A percentile compares a stretch with the other conserved stretches of the same genome.
Conservation (phyloP, 2,797 vertebrate genomes). For the Huso huso region DNA sequence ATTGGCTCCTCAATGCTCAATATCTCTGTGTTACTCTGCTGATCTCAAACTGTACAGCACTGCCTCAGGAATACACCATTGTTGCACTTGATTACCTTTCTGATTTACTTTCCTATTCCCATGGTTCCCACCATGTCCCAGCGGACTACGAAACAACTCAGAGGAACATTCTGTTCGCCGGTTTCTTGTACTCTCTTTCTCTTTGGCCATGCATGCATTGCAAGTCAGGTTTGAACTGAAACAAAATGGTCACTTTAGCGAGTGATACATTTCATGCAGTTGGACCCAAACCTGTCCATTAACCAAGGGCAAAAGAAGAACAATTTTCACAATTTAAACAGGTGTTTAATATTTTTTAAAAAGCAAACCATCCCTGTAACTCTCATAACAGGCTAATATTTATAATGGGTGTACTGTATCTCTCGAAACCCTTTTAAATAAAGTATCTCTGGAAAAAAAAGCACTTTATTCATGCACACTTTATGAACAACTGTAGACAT, state of each 20-base stretch:
- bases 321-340: slow-evolving; percentile 19
- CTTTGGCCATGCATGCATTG: slow-evolving; percentile 40
- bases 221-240: slow-evolving; percentile 38
- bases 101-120: slow-evolving; percentile 47
- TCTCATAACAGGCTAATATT: too few relatives aligned
- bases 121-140: slow-evolving; percentile 23
- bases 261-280: slow-evolving; percentile 23
- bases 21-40: slow-evolving; percentile 23
- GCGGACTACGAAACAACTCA: not conserved
- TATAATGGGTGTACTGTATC: too few relatives aligned
- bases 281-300: slow-evolving; percentile 50
- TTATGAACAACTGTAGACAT: not conserved
- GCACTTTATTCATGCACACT: too few relatives aligned
- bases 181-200: slow-evolving; percentile 19
- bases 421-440: too few relatives aligned
- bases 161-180: not conserved
- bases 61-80: slow-evolving; percentile 24
- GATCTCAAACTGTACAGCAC: slow-evolving; percentile 24
- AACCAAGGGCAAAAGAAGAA: slow-evolving; percentile 35
- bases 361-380: too few relatives aligned
- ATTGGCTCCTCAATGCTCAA: slow-evolving; percentile 12
- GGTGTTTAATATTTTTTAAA: too few relatives aligned
- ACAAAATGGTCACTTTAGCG: slow-evolving; percentile 46
- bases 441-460: too few relatives aligned
- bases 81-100: slow-evolving; percentile 47